phyloP scores from a whole-genome alignment of 2,113 vertebrate genomes.

The Cephalopholis sonnerati region DNA sequence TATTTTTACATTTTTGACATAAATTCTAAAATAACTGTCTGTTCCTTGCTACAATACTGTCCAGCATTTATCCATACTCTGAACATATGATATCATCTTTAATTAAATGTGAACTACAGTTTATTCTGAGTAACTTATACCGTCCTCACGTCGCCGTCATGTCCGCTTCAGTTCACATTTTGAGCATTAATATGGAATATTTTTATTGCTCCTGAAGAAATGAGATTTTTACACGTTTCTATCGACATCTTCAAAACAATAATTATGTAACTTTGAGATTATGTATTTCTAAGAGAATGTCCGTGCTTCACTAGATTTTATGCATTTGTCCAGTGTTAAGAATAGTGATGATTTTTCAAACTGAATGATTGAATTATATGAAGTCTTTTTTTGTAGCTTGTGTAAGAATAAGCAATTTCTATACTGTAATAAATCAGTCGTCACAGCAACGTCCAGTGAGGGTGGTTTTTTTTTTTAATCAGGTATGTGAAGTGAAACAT shows the following conservation, averaged over 20 bases:
- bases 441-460: constrained; percentile 13
- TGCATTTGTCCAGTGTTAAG: constrained; percentile 37
- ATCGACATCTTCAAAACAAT: constrained; percentile 47
- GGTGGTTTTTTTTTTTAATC: constrained; percentile 24
- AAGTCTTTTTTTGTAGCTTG: constrained; percentile 51
- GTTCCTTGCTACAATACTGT: background rate
- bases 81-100: constrained; percentile 7
- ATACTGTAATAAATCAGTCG: constrained; percentile 65
- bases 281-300: constrained; percentile 36
- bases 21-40: constrained; percentile 24
- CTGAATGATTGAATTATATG: constrained; percentile 36
- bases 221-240: constrained; percentile 49
- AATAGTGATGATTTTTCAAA: constrained; percentile 39
- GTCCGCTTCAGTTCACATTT: constrained; percentile 35
- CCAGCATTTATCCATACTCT: background rate
- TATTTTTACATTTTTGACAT: constrained; percentile 61
- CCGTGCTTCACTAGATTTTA: constrained; percentile 38
- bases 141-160: constrained; percentile 23
- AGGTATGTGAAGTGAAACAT: background rate
- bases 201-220: constrained; percentile 47
- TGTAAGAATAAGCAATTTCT: constrained; percentile 60
- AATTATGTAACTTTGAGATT: constrained; percentile 23
- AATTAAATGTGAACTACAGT: constrained; percentile 66
- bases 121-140: constrained; percentile 42
- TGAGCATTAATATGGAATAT: constrained; percentile 10